These are phyloP conservation scores for Cotesia congregata DNA, from an alignment of 2,888 invertebrate genomes.

Conservation along the genomic window DNA sequence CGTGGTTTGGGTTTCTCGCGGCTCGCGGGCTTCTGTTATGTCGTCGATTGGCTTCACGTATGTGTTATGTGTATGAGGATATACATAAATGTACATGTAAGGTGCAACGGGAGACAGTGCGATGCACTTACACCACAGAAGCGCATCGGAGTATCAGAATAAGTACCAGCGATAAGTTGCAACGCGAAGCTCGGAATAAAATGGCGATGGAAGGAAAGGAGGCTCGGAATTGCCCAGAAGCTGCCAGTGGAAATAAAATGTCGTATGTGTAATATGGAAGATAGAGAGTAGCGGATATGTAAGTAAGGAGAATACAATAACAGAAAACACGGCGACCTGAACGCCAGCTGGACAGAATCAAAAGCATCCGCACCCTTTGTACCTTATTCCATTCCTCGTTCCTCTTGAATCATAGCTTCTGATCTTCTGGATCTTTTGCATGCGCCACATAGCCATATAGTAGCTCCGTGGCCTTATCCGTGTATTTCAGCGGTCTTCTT, in stretches of 20 bases:
- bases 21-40: background rate
- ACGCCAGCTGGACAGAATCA: constrained; percentile 22
- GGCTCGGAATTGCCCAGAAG: constrained; percentile 6
- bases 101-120: constrained; percentile 17
- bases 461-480: background rate
- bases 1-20: constrained; percentile 49
- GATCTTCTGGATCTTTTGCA: constrained; percentile 36
- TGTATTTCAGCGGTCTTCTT: background rate
- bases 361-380: background rate
- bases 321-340: constrained; percentile 22
- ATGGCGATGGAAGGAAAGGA: no score
- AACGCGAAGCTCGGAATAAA: no score
- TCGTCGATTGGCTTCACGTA: background rate
- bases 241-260: background rate
- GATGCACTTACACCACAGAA: no score
- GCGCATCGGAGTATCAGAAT: no score
- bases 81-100: background rate
- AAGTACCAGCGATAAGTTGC: no score
- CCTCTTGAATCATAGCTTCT: constrained; percentile 25
- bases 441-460: background rate
- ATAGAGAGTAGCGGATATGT: background rate
- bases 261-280: background rate
- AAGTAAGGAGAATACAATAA: constrained; percentile 12
- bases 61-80: background rate
- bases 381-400: background rate